phyloP scores from a whole-genome alignment of 1,140 invertebrate species.

The Lordiphosa stackelbergi region DNA sequence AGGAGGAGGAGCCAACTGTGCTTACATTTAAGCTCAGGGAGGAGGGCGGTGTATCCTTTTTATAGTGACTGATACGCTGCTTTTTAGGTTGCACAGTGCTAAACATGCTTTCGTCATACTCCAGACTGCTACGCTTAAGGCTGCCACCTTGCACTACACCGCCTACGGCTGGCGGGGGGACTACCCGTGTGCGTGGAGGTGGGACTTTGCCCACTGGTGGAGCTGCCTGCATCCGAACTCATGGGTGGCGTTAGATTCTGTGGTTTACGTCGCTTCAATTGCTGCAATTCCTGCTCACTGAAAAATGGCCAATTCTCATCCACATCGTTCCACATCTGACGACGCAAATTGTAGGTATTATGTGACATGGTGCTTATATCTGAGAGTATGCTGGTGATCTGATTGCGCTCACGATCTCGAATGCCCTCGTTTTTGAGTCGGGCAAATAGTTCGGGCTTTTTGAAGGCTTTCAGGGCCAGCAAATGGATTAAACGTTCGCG shows the following conservation, averaged over 20 bases:
- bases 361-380: conserved; percentile 86
- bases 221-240: conserved; percentile 85
- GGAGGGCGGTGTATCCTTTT: conserved; percentile 76
- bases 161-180: conserved; percentile 79
- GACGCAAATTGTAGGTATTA: conserved; percentile 91
- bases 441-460: conserved; percentile 92
- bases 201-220: conserved; percentile 82
- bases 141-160: conserved; percentile 74
- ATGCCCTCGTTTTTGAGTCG: conserved; percentile 91
- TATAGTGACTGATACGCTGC: conserved; percentile 89
- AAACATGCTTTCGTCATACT: conserved; percentile 80
- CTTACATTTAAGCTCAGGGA: conserved; percentile 1
- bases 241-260: conserved; percentile 92
- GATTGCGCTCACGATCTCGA: conserved; percentile 87
- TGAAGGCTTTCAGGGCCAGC: conserved; percentile 92
- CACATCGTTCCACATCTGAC: conserved; percentile 93
- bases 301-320: conserved; percentile 96
- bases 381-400: conserved; percentile 85
- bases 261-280: conserved; percentile 91
- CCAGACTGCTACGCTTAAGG: conserved; percentile 62
- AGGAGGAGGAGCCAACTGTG: conserved; percentile 14
- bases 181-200: conserved; percentile 84
- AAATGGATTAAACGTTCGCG: conserved; percentile 93
- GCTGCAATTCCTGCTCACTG: conserved; percentile 90
- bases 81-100: conserved; percentile 81